Base-by-base conservation (phyloP, 1,140 invertebrate species). In the Calliopsis andreniformis region DNA sequence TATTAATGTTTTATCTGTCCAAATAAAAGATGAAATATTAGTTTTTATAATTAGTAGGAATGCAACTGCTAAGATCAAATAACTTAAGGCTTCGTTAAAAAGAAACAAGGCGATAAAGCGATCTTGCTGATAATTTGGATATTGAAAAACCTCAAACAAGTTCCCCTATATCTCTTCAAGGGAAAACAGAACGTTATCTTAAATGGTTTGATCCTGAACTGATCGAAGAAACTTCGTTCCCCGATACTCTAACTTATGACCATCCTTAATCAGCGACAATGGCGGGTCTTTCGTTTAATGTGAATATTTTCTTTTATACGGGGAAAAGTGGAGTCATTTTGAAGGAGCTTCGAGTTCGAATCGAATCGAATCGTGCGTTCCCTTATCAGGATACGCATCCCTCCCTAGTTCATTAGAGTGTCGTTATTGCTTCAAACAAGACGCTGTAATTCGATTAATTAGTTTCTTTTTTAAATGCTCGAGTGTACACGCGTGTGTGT, bases 401-500 rank as follows among this genome's bases (percentile, higher is more conserved):
- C 18, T 47, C 47, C 32, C 20, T 43, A 56, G 58, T 79, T 86
- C 78, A 47, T 79, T 79, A 79, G 51, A 51, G 56, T 42, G 47
- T 82, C 78, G 71, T 83, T 87, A 87, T 79, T 85, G 70, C 45
- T 45, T 49, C 66, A 68, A 53, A 51, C 79, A 35, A 58, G 49
- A 18, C 28, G n/a, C n/a, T 78, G 67, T 86, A 86, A 87, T 78
- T 84, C 75, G 79, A 87, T 88, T 79, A 86, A 88, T 88, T 82
- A 69, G 55, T 42, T 62, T 56, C 67, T 80, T 77, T 80, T 77
- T 45, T 53, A 32, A 28, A 42, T 45, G 23, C 23, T 42, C 4
- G n/a, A 10, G 1, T n/a, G 43, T n/a, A 2, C 28, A 30, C 32
- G 7, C 23, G 12, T 67, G 18, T n/a, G 20, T 43, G 51, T n/a